Base-by-base conservation (phyloP, 2,113 vertebrate species). In the Gymnarchus niloticus region DNA sequence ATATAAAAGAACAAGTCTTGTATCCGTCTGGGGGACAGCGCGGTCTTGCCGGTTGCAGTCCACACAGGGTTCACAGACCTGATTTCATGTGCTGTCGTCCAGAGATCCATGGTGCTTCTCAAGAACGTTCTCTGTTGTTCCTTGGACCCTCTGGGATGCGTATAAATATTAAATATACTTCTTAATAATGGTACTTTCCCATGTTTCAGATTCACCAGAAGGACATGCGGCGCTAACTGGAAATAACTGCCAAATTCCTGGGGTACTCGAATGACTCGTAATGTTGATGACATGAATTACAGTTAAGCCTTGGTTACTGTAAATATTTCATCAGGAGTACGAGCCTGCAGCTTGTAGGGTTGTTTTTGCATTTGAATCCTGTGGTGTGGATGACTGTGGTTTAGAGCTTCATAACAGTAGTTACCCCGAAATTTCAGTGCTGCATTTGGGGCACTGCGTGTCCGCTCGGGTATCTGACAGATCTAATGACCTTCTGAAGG, bases 271-370 rank as follows among this genome's bases (percentile, higher is more conserved):
- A 73, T 41, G 33, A 41, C 65, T 37, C 41, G 65, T 69, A 69
- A 69, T 37, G 33, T 14, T 33, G 28, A 1, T 41, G 28, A 19
- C 12, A 2, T 73, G 65, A 73, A 73, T 73, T 41, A 37, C 65
- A 73, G 33, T 73, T 41, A 73, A 73, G 14, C 65, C 65, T 73
- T 21, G 65, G 4, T 73, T 73, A 73, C 65, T 73, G 65, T 73
- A 73, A 73, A 73, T 73, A 73, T 73, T 73, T 73, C 65, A 73
- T 73, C 41, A 73, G 41, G 65, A 73, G 41, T 73, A 41, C 33
- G 65, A 41, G 33, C 33, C 14, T 41, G 33, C 5, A 33, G 33
- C 19, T 37, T 21, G 65, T 41, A 73, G 65, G 65, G 19, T 37
- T 41, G 33, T 2, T 28, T 3, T 17, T 41, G 12, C 65, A 37